These are phyloP conservation scores for Apogon talboti DNA, from an alignment of 2,797 vertebrate genomes.

Conservation along the genomic window DNA sequence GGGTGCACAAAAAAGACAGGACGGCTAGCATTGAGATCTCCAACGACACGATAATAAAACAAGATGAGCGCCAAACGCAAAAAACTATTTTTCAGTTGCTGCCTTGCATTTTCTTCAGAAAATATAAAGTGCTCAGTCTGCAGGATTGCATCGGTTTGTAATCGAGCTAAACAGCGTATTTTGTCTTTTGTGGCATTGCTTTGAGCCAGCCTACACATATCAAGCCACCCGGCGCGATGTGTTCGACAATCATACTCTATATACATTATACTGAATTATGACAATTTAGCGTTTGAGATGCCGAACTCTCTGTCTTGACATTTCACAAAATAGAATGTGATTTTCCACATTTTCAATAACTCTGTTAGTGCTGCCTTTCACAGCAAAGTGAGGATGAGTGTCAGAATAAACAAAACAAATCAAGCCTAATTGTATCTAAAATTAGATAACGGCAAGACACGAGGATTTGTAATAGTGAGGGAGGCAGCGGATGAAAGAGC, in stretches of 20 bases:
- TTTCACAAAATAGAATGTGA: conserved; percentile 35
- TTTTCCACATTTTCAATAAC: conserved; percentile 53
- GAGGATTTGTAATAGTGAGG: conserved; percentile 56
- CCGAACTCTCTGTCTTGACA: conserved; percentile 24
- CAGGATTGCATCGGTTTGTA: conserved; percentile 24
- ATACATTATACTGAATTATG: conserved; percentile 36
- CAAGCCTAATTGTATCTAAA: conserved; percentile 76
- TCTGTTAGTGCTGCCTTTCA: conserved; percentile 55
- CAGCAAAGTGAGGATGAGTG: conserved; percentile 49
- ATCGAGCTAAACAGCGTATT: conserved; percentile 20
- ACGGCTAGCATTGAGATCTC: conserved; percentile 30
- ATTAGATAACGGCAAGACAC: conserved; percentile 70
- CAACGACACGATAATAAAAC: conserved; percentile 20
- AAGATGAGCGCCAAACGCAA: conserved; percentile 12
- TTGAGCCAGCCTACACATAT: no score
- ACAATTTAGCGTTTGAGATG: conserved; percentile 25
- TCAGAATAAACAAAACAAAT: conserved; percentile 76
- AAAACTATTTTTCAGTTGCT: conserved; percentile 22
- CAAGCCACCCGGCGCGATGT: background rate
- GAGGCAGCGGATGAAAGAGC: conserved; percentile 63
- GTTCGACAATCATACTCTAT: conserved; percentile 23
- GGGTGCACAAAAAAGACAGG: conserved; percentile 26
- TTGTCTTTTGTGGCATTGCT: background rate
- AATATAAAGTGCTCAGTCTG: conserved; percentile 20
- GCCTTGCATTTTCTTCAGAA: conserved; percentile 18